phyloP scores from a whole-genome alignment of 2,797 vertebrate genomes.

The Lagocephalus sceleratus region DNA sequence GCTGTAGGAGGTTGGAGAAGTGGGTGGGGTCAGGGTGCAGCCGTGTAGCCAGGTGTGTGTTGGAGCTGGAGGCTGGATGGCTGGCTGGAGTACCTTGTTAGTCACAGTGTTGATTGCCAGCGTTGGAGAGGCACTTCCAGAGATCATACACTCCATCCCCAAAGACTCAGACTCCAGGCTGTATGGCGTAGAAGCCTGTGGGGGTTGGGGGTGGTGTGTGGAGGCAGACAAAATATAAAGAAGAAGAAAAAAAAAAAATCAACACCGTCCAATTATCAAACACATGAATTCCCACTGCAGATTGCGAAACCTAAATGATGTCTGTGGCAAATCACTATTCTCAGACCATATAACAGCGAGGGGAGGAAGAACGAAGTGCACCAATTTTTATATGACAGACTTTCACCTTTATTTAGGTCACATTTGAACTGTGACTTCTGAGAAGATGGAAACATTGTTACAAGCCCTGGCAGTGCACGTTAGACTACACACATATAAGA shows the following conservation, averaged over 20 bases:
- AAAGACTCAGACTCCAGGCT: slow-evolving; percentile 93
- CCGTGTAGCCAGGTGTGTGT: slow-evolving; percentile 71
- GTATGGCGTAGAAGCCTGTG: slow-evolving; percentile 90
- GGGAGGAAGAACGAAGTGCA: slow-evolving; percentile 14
- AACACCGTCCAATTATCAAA: slow-evolving; percentile 65
- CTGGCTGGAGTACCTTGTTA: slow-evolving; percentile 87
- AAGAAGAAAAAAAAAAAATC: slow-evolving; percentile 32
- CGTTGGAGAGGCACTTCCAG: slow-evolving; percentile 96
- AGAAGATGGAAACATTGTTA: slow-evolving; percentile 42
- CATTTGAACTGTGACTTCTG: slow-evolving; percentile 62
- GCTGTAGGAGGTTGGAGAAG: slow-evolving; percentile 75
- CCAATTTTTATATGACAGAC: slow-evolving; percentile 49
- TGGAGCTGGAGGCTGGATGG: slow-evolving; percentile 68
- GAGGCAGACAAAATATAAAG: slow-evolving; percentile 47
- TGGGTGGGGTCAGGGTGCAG: slow-evolving; percentile 76
- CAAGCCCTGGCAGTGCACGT: slow-evolving; percentile 30
- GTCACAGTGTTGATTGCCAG: slow-evolving; percentile 98
- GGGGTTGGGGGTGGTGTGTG: slow-evolving; percentile 46
- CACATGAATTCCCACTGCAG: slow-evolving; percentile 43
- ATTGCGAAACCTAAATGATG: slow-evolving; percentile 17
- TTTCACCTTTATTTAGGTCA: slow-evolving; percentile 77
- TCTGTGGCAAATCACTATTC: slow-evolving; percentile 26
- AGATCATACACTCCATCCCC: slow-evolving; percentile 96
- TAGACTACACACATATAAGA: slow-evolving; percentile 4
- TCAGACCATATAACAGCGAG: slow-evolving; percentile 7